Percentiles rank a stretch among this genome's conserved stretches.
Conservation (phyloP, 2,113 vertebrate species). For the Ranitomeya imitator region DNA sequence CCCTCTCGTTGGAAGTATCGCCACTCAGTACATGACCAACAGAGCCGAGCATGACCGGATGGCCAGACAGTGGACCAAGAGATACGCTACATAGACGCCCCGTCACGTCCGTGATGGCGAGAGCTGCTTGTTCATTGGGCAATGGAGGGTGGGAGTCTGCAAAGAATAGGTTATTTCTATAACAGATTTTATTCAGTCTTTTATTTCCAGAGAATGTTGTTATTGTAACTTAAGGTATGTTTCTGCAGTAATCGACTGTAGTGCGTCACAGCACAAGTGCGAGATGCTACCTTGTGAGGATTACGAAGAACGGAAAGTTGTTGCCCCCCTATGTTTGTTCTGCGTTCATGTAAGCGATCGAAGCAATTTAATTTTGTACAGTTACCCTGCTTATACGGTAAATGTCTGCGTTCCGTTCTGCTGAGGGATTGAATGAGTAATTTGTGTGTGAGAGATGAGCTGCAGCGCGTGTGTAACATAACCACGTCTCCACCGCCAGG, state of each 20-base stretch:
- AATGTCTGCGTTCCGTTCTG: slow-evolving; percentile 71
- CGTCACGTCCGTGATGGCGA: slow-evolving; percentile 74
- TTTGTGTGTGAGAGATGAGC: slow-evolving; percentile 67
- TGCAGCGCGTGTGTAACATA: background rate
- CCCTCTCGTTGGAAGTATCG: slow-evolving; percentile 94
- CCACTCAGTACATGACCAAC: slow-evolving; percentile 96
- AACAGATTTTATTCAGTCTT: slow-evolving; percentile 96
- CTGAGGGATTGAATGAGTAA: slow-evolving; percentile 59
- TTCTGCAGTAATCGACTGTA: slow-evolving; percentile 86
- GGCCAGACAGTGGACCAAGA: slow-evolving; percentile 97
- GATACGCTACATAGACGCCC: slow-evolving; percentile 88
- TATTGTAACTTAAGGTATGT: slow-evolving; percentile 95
- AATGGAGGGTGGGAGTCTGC: slow-evolving; percentile 75
- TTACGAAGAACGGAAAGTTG: slow-evolving; percentile 71
- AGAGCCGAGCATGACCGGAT: slow-evolving; percentile 96
- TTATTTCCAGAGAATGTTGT: slow-evolving; percentile 88
- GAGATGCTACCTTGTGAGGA: slow-evolving; percentile 73
- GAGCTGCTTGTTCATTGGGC: slow-evolving; percentile 80
- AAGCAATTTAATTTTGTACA: slow-evolving; percentile 76
- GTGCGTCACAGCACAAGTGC: slow-evolving; percentile 74
- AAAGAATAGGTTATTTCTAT: slow-evolving; percentile 90
- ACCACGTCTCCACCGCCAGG: slow-evolving; percentile 23
- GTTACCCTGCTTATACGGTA: slow-evolving; percentile 66
- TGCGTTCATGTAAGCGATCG: slow-evolving; percentile 69
- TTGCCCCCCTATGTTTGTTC: slow-evolving; percentile 69